These are phyloP conservation scores for Lasioglossum oenotherae DNA, from an alignment of 2,888 invertebrate genomes.

Conservation along the genomic window DNA sequence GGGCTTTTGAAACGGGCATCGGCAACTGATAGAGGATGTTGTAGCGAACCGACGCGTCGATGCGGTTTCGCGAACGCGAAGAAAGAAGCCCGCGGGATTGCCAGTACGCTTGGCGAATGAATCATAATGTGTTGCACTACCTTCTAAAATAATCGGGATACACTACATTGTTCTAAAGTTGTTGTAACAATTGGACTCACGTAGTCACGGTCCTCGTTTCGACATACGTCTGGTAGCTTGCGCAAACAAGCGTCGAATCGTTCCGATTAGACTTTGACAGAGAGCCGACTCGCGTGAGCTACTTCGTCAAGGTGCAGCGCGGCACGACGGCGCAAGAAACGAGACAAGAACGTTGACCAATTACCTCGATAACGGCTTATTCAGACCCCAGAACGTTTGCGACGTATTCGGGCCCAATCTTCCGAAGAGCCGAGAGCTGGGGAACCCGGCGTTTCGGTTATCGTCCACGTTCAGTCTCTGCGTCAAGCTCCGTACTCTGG, in stretches of 20 bases:
- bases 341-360: slow-evolving; percentile 24
- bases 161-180: slow-evolving; percentile 67
- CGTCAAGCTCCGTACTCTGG: slow-evolving; percentile 93
- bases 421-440: slow-evolving; percentile 87
- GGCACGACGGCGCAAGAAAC: neutral
- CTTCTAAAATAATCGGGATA: slow-evolving; percentile 61
- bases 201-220: slow-evolving; percentile 82
- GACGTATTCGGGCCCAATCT: slow-evolving; percentile 82
- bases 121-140: slow-evolving; percentile 54
- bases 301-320: neutral
- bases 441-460: slow-evolving; percentile 87
- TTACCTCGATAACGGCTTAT: slow-evolving; percentile 85
- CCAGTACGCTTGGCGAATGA: neutral
- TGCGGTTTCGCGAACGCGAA: neutral
- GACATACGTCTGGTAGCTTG: slow-evolving; percentile 83
- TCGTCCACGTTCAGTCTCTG: slow-evolving; percentile 94
- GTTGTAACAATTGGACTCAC: slow-evolving; percentile 79
- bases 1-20: neutral
- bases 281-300: neutral
- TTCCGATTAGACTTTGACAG: slow-evolving; percentile 37
- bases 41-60: neutral
- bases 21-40: neutral
- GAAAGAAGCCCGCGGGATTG: neutral
- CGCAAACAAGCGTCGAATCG: slow-evolving; percentile 76
- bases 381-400: slow-evolving; percentile 85